Percentiles rank a stretch among this genome's conserved stretches.
Evolutionary conservation across 2,797 vertebrate species (phyloP).

Genomic region (Cetoscarus ocellatus): DNA sequence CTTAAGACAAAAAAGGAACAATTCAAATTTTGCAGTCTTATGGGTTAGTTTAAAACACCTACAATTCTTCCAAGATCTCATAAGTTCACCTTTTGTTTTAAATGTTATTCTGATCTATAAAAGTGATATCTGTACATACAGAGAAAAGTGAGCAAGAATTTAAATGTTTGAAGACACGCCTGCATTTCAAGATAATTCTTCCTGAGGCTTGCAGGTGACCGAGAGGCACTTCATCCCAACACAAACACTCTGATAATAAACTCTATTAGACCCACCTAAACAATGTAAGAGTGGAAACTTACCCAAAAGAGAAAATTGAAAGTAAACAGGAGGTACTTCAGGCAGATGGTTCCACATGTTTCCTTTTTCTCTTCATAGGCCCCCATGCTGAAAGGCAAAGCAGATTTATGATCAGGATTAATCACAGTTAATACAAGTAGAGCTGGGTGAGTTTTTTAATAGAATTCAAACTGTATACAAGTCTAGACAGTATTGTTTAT

Average conservation of each 20-base stretch:
- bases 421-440: too few relatives aligned
- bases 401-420: slow-evolving; percentile 4
- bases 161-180: not conserved
- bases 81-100: not conserved
- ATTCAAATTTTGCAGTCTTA: too few relatives aligned
- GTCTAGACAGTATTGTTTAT: too few relatives aligned
- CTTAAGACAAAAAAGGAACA: too few relatives aligned
- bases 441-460: too few relatives aligned
- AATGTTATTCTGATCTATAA: not conserved
- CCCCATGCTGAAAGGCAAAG: slow-evolving; percentile 82
- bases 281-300: slow-evolving; percentile 63
- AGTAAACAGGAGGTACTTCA: slow-evolving; percentile 95
- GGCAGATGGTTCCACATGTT: slow-evolving; percentile 91
- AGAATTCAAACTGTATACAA: too few relatives aligned
- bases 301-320: slow-evolving; percentile 99
- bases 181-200: not conserved
- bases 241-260: not conserved
- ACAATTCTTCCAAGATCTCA: not conserved
- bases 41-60: not conserved
- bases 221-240: slow-evolving; percentile 1
- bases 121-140: not conserved
- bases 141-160: not conserved
- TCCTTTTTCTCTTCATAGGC: slow-evolving; percentile 87
- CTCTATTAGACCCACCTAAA: not conserved
- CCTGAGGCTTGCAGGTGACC: not conserved